Evolutionary conservation across 2,113 vertebrate genomes (phyloP).

Genomic region (Nannobrachium achirus): DNA sequence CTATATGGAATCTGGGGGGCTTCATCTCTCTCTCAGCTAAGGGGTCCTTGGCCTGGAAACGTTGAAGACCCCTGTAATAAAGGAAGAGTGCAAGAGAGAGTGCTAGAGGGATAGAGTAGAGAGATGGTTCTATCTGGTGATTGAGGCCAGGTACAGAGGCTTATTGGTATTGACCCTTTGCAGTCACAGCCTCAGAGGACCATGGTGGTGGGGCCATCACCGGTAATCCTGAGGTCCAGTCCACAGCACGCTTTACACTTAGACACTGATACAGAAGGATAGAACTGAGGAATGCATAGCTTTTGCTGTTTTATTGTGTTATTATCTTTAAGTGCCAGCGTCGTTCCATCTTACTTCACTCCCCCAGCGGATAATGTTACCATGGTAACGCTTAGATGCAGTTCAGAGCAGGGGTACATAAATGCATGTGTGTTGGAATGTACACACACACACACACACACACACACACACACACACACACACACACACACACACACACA

Average conservation of each 20-base stretch:
- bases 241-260: neutral
- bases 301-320: neutral
- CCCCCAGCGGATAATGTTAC: constrained; percentile 45
- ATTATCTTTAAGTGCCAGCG: constrained; percentile 18
- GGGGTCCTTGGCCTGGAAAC: too few species aligned
- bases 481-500: neutral
- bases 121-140: constrained; percentile 12
- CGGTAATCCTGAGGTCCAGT: constrained; percentile 26
- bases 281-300: neutral
- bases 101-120: neutral
- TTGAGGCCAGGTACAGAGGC: constrained; percentile 10
- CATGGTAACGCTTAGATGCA: constrained; percentile 51
- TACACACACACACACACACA: neutral
- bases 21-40: too few species aligned
- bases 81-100: neutral
- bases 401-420: constrained; percentile 49
- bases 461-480: neutral
- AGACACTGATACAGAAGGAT: neutral
- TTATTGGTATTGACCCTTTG: constrained; percentile 12
- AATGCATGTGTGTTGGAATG: neutral
- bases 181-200: constrained; percentile 20
- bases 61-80: too few species aligned
- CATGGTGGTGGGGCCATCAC: neutral
- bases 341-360: constrained; percentile 6
- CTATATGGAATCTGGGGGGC: too few species aligned